Evolutionary conservation across 2,888 invertebrate species (phyloP), one percentile per base, ranked within the genome.

Genomic region (Tetramorium bicarinatum): DNA sequence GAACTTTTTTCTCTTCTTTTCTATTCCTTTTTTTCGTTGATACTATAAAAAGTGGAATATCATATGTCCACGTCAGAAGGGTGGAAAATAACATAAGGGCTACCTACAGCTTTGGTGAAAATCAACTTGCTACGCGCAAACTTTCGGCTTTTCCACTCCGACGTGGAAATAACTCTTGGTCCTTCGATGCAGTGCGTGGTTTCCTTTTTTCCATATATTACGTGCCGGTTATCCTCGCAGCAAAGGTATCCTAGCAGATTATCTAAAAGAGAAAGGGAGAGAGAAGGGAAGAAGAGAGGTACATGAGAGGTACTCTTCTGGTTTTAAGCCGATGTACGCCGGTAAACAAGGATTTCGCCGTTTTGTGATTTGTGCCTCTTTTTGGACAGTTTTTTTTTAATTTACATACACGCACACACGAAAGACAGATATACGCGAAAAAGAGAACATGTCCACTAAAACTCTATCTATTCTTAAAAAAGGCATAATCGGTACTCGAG

Each of bases 61-160:
- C 92, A 92, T 92, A 93, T 92, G 91, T 93, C 91, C 88, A 88
- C 84, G 92, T 93, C 92, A 91, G 87, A 90, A 89, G 92, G 90
- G 86, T 87, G 84, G 66, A 85, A 79, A 56, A 21, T 82, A 72
- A 86, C 83, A 71, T 80, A 82, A 74, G 81, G 74, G 25, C 34
- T 34, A 34, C 29, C 34, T 21, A 56, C 41, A 76, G 34, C 44
- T 64, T 47, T 56, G 44, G 15, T 21, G 41, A 67, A 76, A 77
- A 49, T 82, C 29, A 61, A 69, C 56, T 82, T 77, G 69, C 77
- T 75, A 29, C 25, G 34, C 11, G 18, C 25, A 1, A 62, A 77
- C 61, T 74, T 64, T 74, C 72, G 64, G 6, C 29, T 67, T 67
- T 67, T 67, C 29, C 29, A 67, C 29, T 11, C 47, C 3, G 44